Evolutionary conservation across 2,888 invertebrate genomes (phyloP), one percentile per base, ranked within the genome.

Genomic region (Hyppa rectilinea): DNA sequence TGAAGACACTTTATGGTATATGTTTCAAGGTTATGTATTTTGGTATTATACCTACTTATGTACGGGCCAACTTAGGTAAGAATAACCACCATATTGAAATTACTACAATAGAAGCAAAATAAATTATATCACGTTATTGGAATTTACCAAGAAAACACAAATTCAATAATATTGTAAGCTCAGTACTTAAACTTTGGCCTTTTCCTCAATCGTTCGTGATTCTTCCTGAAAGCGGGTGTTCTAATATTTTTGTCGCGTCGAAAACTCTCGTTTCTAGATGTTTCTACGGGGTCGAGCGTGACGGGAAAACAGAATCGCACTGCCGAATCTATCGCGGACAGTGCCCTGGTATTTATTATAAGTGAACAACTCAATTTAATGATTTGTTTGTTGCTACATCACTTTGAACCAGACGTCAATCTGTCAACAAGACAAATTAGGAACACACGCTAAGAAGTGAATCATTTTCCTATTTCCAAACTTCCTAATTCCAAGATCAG

Each of bases 391-490:
- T n/a, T 9, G 5, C 5, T 12, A 40, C 34, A 14, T 10, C 7
- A 63, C 29, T 34, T n/a, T 10, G 6, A 43, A 38, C 23, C n/a
- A 52, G 36, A 73, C 17, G 36, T 38, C 12, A 26, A 31, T 75
- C 45, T 34, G 40, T 76, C 69, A 69, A 40, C 77, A 55, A 53
- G 23, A 49, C n/a, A 55, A 68, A 47, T 71, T 47, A 20, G 20
- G 53, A 69, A 69, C 53, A 40, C 26, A 29, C 12, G 17, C 45
- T 31, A 70, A 56, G 55, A 70, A 45, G 2, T 29, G 17, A 40
- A 56, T 50, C 62, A 49, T 43, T 40, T 45, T 49, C 56, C 38
- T 52, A 36, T 47, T 50, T 36, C 40, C 49, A 45, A 43, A 50
- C 45, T 68, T 59, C 75, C 71, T 49, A 43, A 58, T 70, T 64